Conservation (phyloP, 2,797 vertebrate species). For the Novumbra hubbsi region DNA sequence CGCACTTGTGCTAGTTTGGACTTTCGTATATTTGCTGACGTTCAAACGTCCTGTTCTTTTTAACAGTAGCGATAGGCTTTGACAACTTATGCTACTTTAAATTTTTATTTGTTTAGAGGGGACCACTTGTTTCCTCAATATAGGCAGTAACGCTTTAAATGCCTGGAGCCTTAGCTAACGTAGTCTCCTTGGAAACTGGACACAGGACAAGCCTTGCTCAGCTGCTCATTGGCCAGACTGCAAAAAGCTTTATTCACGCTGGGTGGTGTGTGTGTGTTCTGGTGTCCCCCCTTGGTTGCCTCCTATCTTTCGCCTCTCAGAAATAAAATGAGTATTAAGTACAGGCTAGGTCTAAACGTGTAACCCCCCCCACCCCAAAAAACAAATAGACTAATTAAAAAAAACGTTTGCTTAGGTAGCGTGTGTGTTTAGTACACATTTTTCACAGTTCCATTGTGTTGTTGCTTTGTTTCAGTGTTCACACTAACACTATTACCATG, state of each 20-base stretch:
- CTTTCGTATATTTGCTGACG: neutral
- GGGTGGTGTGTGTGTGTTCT: neutral
- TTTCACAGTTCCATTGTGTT: neutral
- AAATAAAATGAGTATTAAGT: too few relatives aligned
- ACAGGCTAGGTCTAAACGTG: too few relatives aligned
- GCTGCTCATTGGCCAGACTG: conserved; percentile 52
- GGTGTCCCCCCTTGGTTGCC: neutral
- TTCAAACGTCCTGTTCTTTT: neutral
- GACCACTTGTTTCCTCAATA: neutral
- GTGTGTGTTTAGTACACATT: neutral
- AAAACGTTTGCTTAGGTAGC: neutral
- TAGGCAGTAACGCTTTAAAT: too few relatives aligned
- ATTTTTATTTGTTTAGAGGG: neutral
- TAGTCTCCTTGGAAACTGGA: conserved; percentile 64
- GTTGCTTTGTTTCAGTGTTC: neutral
- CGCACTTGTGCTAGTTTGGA: neutral
- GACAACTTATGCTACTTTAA: neutral
- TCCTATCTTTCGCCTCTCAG: neutral
- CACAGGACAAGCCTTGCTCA: conserved; percentile 26
- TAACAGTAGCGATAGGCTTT: neutral
- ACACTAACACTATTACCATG: neutral
- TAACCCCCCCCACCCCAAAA: too few relatives aligned
- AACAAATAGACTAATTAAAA: too few relatives aligned
- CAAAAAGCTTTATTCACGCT: conserved; percentile 21
- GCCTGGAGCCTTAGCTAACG: neutral